phyloP scores from a whole-genome alignment of 2,888 invertebrate genomes.

The Agrotis ipsilon region DNA sequence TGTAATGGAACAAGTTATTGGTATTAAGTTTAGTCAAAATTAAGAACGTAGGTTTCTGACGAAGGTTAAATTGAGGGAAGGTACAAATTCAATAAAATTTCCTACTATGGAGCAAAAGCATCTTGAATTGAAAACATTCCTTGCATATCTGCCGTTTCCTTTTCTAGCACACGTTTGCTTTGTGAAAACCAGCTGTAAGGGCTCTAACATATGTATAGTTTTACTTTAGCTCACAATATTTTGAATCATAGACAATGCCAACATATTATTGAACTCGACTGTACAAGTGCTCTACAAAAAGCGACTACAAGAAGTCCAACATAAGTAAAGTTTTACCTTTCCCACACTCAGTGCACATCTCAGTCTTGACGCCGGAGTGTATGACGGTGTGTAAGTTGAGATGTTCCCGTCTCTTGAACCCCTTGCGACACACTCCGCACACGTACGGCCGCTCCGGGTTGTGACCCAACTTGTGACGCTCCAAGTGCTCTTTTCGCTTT shows the following conservation, averaged over 20 bases:
- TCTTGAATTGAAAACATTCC: neutral
- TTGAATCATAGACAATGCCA: too few relatives aligned
- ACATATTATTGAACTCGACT: too few relatives aligned
- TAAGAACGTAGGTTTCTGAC: neutral
- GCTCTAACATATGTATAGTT: too few relatives aligned
- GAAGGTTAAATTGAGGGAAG: neutral
- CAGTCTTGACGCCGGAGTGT: slow-evolving; percentile 96
- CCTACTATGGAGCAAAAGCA: neutral
- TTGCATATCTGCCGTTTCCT: neutral
- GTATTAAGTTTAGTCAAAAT: neutral
- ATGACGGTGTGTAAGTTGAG: slow-evolving; percentile 96
- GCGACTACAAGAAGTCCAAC: neutral
- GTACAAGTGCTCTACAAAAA: neutral
- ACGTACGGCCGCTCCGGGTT: slow-evolving; percentile 95
- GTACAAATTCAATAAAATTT: neutral
- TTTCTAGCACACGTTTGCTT: neutral
- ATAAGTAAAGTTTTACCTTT: slow-evolving; percentile 85
- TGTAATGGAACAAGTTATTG: slow-evolving; percentile 40
- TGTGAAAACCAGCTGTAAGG: too few relatives aligned
- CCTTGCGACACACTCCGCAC: slow-evolving; percentile 94
- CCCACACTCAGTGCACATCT: slow-evolving; percentile 94
- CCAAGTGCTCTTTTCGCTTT: slow-evolving; percentile 95
- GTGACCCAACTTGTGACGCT: slow-evolving; percentile 95
- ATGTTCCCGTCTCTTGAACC: slow-evolving; percentile 95
- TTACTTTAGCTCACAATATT: too few relatives aligned